Evolutionary conservation across 2,113 vertebrate genomes (phyloP).

Genomic region (Syngnathus typhle): DNA sequence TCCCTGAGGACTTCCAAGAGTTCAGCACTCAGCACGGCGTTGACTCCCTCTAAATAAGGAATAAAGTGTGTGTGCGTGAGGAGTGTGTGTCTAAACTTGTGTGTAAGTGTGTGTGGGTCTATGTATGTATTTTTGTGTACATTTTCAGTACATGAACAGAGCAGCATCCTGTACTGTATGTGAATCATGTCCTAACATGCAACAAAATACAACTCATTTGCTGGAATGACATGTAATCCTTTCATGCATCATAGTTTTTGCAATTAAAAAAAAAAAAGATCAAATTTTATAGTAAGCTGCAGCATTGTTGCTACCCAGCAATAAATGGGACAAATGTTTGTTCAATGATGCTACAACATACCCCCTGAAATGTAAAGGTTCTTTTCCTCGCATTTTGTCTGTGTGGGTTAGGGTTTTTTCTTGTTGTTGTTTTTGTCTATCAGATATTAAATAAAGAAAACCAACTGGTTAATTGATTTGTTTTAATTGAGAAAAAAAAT

Average conservation of each 20-base stretch:
- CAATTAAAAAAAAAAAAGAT: neutral
- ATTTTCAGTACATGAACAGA: constrained; percentile 28
- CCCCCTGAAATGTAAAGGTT: neutral
- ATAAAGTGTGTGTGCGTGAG: constrained; percentile 6
- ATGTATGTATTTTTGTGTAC: constrained; percentile 18
- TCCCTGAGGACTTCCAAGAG: constrained; percentile 75
- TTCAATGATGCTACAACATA: neutral
- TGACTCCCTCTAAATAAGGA: constrained; percentile 52
- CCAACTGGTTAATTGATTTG: too few species aligned
- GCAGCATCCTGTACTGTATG: constrained; percentile 41
- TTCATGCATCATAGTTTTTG: neutral
- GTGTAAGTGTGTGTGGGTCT: neutral
- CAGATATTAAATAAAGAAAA: too few species aligned
- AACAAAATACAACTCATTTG: neutral
- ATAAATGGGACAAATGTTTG: neutral
- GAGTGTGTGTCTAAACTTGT: neutral
- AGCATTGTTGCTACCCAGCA: neutral
- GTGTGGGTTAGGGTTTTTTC: neutral
- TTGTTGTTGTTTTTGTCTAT: neutral
- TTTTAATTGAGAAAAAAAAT: too few species aligned
- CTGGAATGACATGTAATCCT: neutral
- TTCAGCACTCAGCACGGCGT: constrained; percentile 63
- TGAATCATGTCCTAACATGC: constrained; percentile 12
- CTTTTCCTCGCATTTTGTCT: neutral
- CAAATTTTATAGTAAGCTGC: neutral